These are phyloP conservation scores for Amphiura filiformis DNA, from an alignment of 35 echinoderm and acorn worm genomes.

Conservation along the genomic window DNA sequence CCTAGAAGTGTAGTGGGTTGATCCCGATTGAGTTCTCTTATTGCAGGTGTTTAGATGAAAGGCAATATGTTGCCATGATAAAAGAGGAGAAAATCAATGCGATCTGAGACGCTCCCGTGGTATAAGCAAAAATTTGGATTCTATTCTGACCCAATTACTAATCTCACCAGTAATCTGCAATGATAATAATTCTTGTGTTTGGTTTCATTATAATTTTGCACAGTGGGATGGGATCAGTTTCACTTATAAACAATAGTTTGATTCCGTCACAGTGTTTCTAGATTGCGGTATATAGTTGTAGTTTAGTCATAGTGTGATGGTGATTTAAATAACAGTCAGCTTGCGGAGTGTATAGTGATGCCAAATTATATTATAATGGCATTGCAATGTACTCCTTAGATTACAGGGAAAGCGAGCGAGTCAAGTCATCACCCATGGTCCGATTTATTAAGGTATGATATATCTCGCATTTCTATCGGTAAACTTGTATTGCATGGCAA, in stretches of 20 bases:
- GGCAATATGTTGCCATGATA: too few species aligned
- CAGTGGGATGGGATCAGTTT: not conserved
- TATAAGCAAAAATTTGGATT: not conserved
- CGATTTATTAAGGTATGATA: not conserved
- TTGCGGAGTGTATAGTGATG: not conserved
- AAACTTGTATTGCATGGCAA: too few species aligned
- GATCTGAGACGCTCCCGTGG: too few species aligned
- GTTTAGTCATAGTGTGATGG: not conserved
- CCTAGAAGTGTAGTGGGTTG: not conserved
- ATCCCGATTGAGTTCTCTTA: not conserved
- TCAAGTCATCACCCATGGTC: not conserved
- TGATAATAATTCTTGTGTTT: not conserved
- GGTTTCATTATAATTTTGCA: not conserved
- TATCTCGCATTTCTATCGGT: not conserved
- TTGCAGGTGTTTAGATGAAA: too few species aligned
- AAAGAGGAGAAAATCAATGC: too few species aligned
- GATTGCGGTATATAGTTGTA: not conserved
- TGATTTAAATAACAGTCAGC: not conserved
- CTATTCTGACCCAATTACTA: not conserved
- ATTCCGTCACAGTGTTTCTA: not conserved
- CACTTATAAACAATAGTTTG: constrained; percentile 9
- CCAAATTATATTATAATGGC: constrained; percentile 11
- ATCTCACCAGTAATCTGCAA: constrained; percentile 1
- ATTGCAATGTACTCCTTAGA: not conserved
- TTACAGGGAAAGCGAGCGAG: not conserved